Conservation (phyloP, 2,888 invertebrate genomes). For the Drepana falcataria region DNA sequence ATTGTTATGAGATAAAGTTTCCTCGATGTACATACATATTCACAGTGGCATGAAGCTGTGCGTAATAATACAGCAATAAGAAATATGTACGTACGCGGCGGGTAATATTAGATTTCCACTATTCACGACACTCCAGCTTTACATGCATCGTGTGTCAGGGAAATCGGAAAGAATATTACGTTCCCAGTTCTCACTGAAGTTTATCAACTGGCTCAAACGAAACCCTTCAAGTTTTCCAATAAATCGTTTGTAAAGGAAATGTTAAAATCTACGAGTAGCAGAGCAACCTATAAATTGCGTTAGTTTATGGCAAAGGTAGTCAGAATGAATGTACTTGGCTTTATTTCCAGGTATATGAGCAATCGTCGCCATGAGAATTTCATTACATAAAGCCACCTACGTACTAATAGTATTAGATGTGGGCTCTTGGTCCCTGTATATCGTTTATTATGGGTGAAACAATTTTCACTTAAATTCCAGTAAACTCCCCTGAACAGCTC, state of each 20-base stretch:
- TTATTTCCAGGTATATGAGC: too few relatives aligned
- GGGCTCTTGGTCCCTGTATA: too few relatives aligned
- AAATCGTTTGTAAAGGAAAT: conserved; percentile 1
- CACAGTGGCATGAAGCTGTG: not conserved
- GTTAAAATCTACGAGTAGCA: too few relatives aligned
- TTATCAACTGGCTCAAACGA: conserved; percentile 11
- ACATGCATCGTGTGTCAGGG: conserved; percentile 1
- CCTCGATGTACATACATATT: not conserved
- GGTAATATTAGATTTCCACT: not conserved
- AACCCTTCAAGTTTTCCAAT: conserved; percentile 4
- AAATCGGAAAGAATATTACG: not conserved
- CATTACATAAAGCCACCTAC: too few relatives aligned
- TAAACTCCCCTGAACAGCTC: too few relatives aligned
- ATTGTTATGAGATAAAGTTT: not conserved
- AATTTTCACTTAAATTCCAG: too few relatives aligned
- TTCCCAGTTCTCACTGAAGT: not conserved
- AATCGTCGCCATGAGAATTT: too few relatives aligned
- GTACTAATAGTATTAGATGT: too few relatives aligned
- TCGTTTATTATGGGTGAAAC: too few relatives aligned
- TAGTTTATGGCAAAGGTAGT: too few relatives aligned
- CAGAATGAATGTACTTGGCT: too few relatives aligned
- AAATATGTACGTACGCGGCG: not conserved
- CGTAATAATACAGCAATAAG: not conserved
- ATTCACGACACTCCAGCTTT: not conserved
- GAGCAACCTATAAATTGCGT: too few relatives aligned